Conservation (phyloP, 2,888 invertebrate species). For the Siphlonurus alternatus region DNA sequence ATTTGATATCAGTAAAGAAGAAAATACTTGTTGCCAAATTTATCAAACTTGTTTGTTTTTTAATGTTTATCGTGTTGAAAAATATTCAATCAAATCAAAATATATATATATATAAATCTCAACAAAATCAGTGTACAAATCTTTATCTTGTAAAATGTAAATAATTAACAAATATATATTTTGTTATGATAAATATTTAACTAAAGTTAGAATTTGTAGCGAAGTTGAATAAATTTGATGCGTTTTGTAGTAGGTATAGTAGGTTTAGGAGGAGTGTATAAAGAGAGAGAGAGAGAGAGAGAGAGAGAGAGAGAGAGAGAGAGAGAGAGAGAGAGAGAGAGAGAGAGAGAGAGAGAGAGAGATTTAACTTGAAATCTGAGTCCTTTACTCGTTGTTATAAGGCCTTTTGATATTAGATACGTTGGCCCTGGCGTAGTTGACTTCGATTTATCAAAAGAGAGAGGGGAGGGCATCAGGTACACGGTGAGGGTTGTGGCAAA, state of each 20-base stretch:
- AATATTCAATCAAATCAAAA: too few species aligned
- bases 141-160: too few species aligned
- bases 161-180: too few species aligned
- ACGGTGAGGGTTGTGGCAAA: too few species aligned
- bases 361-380: not conserved
- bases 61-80: too few species aligned
- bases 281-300: not conserved
- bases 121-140: too few species aligned
- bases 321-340: not conserved
- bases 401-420: not conserved
- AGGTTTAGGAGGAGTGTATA: not conserved
- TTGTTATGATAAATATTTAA: too few species aligned
- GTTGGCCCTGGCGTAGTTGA: not conserved
- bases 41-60: too few species aligned
- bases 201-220: too few species aligned
- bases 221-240: not conserved
- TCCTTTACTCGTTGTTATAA: not conserved
- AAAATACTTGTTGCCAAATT: too few species aligned
- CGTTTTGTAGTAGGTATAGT: not conserved
- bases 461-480: not conserved
- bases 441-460: not conserved
- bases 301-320: not conserved
- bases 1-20: too few species aligned
- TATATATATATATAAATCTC: too few species aligned
- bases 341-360: not conserved